Evolutionary conservation across 2,113 vertebrate genomes (phyloP).

Genomic region (Picathartes gymnocephalus): DNA sequence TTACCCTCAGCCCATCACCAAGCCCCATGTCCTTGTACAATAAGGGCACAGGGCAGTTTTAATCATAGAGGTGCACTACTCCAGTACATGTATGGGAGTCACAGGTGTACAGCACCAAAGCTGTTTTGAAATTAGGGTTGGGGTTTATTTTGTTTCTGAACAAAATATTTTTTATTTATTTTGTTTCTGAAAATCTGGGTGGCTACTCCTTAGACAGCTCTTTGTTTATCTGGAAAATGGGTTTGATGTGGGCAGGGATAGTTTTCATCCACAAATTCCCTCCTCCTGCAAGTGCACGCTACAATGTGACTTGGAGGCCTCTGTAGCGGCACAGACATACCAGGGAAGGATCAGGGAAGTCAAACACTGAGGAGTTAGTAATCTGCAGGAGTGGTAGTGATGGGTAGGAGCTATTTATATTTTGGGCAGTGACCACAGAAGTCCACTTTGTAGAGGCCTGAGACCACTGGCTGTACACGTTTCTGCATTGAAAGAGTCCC

Average conservation of each 20-base stretch:
- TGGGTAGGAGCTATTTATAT: not conserved
- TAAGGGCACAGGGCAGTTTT: not conserved
- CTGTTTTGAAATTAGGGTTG: not conserved
- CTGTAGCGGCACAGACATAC: not conserved
- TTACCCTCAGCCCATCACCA: not conserved
- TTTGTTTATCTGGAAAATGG: not conserved
- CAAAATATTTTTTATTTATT: too few relatives aligned
- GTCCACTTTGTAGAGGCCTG: not conserved
- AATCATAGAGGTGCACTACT: not conserved
- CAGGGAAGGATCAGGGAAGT: not conserved
- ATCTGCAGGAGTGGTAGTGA: not conserved
- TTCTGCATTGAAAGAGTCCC: not conserved
- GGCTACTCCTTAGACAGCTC: not conserved
- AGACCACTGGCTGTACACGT: not conserved
- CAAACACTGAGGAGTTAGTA: not conserved
- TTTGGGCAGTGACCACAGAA: not conserved
- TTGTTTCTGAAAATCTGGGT: not conserved
- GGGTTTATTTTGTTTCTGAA: not conserved
- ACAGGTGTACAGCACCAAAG: not conserved
- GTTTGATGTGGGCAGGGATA: not conserved
- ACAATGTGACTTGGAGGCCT: accelerated
- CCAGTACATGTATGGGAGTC: accelerated
- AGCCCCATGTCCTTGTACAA: not conserved
- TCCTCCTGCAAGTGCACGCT: not conserved
- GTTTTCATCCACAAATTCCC: not conserved